Conservation (phyloP, 2,113 vertebrate species). For the Paradoxurus hermaphroditus region DNA sequence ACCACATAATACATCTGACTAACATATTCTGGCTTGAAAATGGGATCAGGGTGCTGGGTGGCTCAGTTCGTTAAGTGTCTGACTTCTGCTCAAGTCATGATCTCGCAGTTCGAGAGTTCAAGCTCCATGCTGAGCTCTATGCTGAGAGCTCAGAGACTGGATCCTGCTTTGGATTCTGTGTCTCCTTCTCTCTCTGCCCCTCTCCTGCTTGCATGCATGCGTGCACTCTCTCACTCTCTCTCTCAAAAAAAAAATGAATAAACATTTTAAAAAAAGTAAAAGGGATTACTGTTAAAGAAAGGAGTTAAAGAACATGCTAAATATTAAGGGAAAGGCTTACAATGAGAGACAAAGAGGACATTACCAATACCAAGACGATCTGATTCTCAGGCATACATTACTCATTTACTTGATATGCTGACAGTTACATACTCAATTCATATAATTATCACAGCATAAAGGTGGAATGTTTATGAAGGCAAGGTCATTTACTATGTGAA, state of each 20-base stretch:
- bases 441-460: slow-evolving; percentile 58
- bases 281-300: not conserved
- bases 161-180: no score
- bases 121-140: no score
- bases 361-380: slow-evolving; percentile 23
- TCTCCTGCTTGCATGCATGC: no score
- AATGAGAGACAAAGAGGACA: not conserved
- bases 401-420: not conserved
- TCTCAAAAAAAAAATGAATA: no score
- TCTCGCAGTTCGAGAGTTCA: no score
- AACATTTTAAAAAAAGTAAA: not conserved
- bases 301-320: not conserved
- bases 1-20: not conserved
- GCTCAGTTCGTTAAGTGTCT: no score
- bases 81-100: no score
- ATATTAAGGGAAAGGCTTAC: not conserved
- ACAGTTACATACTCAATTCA: slow-evolving; percentile 11
- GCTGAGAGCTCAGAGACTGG: no score
- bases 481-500: slow-evolving; percentile 46
- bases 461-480: slow-evolving; percentile 30
- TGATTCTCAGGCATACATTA: not conserved
- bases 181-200: no score
- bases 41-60: not conserved
- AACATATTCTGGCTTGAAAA: slow-evolving; percentile 21
- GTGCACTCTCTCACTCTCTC: no score